Evolutionary conservation across 2,797 vertebrate species (phyloP), one percentile per base, ranked within the genome.

Genomic region (Dipus sagitta): DNA sequence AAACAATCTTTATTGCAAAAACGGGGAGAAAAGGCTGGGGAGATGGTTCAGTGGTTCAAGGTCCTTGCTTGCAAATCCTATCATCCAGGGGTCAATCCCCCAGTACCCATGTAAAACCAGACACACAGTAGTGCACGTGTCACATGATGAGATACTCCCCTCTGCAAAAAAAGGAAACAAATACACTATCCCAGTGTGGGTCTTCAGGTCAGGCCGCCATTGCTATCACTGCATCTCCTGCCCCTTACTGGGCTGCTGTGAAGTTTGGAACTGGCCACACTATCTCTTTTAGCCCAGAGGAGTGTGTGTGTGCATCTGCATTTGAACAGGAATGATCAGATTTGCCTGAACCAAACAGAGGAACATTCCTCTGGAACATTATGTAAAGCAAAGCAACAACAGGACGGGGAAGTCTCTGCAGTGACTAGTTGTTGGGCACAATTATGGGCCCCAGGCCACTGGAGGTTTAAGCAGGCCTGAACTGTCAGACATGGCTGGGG

Each of bases 301-400:
- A 32, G 8, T 3, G 3, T 0, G 0, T 0, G 3, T 4, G 1
- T 1, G 1, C 1, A 23, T 38, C 18, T 62, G 34, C 34, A 0
- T 67, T 42, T 62, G 42, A 58, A 18, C 3, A 38, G 82, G 34
- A 90, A 38, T 30, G 7, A n/a, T 10, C 21, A 17, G 28, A 34
- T 60, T 47, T 18, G 5, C 70, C 18, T 11, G 72, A 38, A 26
- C 15, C 58, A 74, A 32, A 3, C 12, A 17, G 20, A 88, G 75
- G 13, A 67, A 7, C 38, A 52, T 54, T 12, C 21, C 18, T n/a
- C 78, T 26, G 24, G 26, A 62, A 20, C 32, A 10, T 21, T 30
- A 71, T 11, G 20, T 60, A 34, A 67, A 86, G n/a, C 24, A 58
- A 1, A 58, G 1, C 1, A 8, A 8, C 26, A 32, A 12, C 2